phyloP scores from a whole-genome alignment of 2,797 vertebrate genomes.

The Bradypodion pumilum region DNA sequence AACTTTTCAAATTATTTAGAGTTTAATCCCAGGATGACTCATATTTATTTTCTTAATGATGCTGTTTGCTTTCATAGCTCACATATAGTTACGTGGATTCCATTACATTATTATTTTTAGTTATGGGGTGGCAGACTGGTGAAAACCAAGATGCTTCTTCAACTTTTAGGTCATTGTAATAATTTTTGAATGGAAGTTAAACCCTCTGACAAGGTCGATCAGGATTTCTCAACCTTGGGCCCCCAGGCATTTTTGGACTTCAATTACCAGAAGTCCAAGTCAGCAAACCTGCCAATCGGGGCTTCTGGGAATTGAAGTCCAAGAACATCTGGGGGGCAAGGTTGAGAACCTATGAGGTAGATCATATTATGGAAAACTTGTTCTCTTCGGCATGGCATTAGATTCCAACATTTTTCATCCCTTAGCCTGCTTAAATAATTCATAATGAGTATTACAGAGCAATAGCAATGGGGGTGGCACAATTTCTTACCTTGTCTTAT shows the following conservation, averaged over 20 bases:
- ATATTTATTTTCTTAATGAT: not conserved
- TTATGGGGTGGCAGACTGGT: not conserved
- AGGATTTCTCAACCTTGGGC: too few relatives aligned
- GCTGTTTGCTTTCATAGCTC: not conserved
- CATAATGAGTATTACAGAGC: not conserved
- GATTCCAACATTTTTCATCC: not conserved
- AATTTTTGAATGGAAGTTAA: not conserved
- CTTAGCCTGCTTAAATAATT: too few relatives aligned
- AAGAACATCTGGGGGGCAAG: too few relatives aligned
- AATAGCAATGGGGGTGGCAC: not conserved
- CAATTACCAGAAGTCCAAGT: too few relatives aligned
- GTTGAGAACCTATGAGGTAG: too few relatives aligned
- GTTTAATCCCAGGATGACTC: not conserved
- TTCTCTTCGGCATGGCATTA: not conserved
- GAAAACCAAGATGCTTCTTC: not conserved
- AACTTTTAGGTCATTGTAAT: not conserved
- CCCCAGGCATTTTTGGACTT: too few relatives aligned
- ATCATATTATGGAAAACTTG: not conserved
- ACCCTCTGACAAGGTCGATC: not conserved
- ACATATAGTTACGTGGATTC: not conserved
- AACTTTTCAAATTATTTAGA: not conserved
- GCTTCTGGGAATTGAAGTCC: too few relatives aligned
- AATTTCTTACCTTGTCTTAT: not conserved
- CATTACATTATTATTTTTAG: not conserved
- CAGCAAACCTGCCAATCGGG: too few relatives aligned